Evolutionary conservation across 2,797 vertebrate species (phyloP).

Genomic region (Chaetodon trifasciatus): DNA sequence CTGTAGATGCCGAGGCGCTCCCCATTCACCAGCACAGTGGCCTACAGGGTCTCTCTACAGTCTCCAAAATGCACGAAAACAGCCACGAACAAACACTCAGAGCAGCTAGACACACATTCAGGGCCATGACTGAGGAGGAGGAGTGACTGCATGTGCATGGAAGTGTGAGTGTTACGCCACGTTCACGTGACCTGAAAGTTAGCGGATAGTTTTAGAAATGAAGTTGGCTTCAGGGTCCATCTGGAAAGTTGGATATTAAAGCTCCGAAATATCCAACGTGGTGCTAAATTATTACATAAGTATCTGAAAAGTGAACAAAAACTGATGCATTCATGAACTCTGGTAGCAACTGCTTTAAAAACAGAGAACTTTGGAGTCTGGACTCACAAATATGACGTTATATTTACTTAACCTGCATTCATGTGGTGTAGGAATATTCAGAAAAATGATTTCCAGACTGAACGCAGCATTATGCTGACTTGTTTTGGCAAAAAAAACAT

Average conservation of each 20-base stretch:
- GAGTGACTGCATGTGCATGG: neutral
- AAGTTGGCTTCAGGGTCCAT: neutral
- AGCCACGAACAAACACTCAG: slow-evolving; percentile 20
- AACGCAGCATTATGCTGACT: neutral
- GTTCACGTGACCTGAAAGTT: neutral
- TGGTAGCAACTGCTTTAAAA: neutral
- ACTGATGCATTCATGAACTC: neutral
- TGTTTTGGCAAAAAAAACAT: neutral
- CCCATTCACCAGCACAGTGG: slow-evolving; percentile 17
- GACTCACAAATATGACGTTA: neutral
- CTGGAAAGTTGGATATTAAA: neutral
- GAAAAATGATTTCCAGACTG: too few species aligned
- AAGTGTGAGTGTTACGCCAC: slow-evolving; percentile 1
- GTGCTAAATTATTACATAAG: neutral
- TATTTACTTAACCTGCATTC: neutral
- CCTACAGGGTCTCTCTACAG: slow-evolving; percentile 14
- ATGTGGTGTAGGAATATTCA: too few species aligned
- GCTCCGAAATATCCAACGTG: neutral
- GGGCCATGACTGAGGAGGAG: slow-evolving; percentile 61
- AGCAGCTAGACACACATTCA: slow-evolving; percentile 18
- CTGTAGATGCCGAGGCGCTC: slow-evolving; percentile 5
- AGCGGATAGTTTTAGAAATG: neutral
- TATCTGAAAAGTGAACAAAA: neutral
- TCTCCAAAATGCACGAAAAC: slow-evolving; percentile 45
- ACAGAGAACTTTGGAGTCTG: neutral